These are phyloP conservation scores for pig (Sus scrofa) DNA, from an alignment of 2,113 vertebrate genomes.

Conservation along the genomic window T2T-Sscrofa CM000819.6:141786501-141787000, in stretches of 20 bases:
- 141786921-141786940: rapidly evolving
- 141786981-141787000: background rate
- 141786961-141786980: background rate
- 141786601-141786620: background rate
- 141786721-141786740: background rate
- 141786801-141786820: background rate
- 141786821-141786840: background rate
- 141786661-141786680: background rate
- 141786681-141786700: background rate
- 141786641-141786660: background rate
- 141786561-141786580: background rate
- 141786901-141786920: rapidly evolving
- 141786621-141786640: background rate
- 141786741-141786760: background rate
- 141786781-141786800: background rate
- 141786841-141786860: background rate
- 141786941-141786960: background rate
- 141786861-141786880: background rate
- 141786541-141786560: background rate
- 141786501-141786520: too few relatives aligned
- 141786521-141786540: background rate
- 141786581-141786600: background rate
- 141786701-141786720: background rate
- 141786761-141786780: background rate
- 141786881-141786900: background rate